phyloP scores from a whole-genome alignment of 2,113 vertebrate species.

The Leptosomus discolor region DNA sequence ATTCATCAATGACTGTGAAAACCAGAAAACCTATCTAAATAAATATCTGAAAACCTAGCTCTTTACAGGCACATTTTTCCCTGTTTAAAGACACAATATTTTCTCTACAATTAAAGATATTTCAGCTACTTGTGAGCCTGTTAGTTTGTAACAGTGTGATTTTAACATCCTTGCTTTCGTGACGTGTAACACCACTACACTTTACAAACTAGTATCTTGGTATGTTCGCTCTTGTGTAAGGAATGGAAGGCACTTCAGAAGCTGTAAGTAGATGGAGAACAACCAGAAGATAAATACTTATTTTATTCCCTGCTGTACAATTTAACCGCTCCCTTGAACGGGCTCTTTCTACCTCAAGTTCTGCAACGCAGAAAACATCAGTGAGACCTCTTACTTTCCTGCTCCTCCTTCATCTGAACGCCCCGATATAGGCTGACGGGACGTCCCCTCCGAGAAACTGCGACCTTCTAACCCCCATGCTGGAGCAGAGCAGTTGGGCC shows the following conservation, averaged over 20 bases:
- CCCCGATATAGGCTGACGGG: not conserved
- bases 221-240: fast-evolving
- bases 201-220: not conserved
- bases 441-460: fast-evolving
- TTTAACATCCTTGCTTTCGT: not conserved
- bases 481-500: fast-evolving
- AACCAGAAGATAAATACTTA: fast-evolving
- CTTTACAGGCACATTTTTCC: fast-evolving
- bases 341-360: not conserved
- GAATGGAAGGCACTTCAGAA: not conserved
- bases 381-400: fast-evolving
- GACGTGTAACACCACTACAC: not conserved
- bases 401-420: fast-evolving
- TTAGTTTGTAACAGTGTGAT: too few relatives aligned
- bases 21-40: not conserved
- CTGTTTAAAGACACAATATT: not conserved
- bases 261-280: fast-evolving
- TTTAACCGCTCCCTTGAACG: fast-evolving
- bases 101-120: not conserved
- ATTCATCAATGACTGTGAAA: fast-evolving
- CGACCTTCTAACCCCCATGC: fast-evolving
- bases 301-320: not conserved
- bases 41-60: not conserved
- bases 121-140: not conserved
- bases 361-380: fast-evolving